phyloP scores from a whole-genome alignment of 53 echinoderm and acorn worm species.

The Mesocentrotus franciscanus region DNA sequence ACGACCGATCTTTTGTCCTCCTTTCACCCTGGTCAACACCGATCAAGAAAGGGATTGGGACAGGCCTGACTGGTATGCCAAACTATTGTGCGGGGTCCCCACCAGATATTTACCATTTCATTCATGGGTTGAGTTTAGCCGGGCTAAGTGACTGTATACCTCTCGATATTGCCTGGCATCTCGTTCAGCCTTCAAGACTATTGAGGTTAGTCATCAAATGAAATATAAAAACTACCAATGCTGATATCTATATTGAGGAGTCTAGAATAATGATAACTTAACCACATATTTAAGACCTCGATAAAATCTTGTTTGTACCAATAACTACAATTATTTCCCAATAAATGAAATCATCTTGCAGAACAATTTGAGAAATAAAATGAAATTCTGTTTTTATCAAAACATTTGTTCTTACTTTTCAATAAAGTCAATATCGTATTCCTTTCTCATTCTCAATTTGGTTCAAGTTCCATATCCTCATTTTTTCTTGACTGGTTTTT shows the following conservation, averaged over 20 bases:
- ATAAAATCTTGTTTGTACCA: neutral
- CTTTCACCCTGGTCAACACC: neutral
- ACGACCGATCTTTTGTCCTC: constrained; percentile 50
- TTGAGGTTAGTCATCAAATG: neutral
- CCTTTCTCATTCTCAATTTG: neutral
- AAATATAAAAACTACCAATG: neutral
- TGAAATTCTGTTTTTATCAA: neutral
- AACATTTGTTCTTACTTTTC: neutral
- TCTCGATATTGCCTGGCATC: constrained; percentile 18
- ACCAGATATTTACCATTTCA: constrained; percentile 57
- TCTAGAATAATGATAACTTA: neutral
- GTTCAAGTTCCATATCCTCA: neutral
- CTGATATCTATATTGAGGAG: too few species aligned
- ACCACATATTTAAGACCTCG: neutral
- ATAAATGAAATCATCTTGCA: neutral
- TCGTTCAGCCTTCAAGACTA: neutral
- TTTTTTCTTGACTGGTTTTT: neutral
- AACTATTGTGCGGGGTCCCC: constrained; percentile 44
- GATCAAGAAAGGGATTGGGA: neutral
- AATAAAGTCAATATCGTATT: neutral
- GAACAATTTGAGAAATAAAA: too few species aligned
- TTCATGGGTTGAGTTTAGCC: constrained; percentile 32
- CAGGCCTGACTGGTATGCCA: constrained; percentile 27
- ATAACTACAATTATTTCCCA: neutral
- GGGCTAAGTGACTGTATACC: constrained; percentile 34